phyloP scores from a whole-genome alignment of 2,113 vertebrate genomes.

The Paradoxurus hermaphroditus region DNA sequence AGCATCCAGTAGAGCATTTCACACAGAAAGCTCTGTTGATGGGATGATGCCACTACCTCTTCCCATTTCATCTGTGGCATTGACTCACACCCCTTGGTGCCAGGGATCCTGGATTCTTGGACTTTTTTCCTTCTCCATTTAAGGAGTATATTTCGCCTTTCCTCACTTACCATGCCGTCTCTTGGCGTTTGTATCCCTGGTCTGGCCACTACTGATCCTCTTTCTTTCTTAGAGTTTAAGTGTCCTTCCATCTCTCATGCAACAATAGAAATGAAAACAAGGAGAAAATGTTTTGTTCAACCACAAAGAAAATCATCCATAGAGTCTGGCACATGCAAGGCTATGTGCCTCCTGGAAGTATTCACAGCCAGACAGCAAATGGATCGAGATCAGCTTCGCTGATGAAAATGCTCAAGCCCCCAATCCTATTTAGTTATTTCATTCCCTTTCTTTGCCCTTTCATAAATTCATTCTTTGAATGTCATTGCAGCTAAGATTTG shows the following conservation, averaged over 20 bases:
- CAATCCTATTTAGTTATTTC: background rate
- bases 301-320: background rate
- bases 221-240: background rate
- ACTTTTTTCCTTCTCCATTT: background rate
- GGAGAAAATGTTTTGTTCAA: background rate
- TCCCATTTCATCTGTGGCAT: background rate
- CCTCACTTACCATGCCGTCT: background rate
- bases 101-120: background rate
- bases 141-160: background rate
- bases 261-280: background rate
- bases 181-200: background rate
- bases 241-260: background rate
- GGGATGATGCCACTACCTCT: fast-evolving
- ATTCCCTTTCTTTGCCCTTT: slow-evolving; percentile 40
- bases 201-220: background rate
- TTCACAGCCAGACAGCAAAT: background rate
- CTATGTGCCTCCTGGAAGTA: background rate
- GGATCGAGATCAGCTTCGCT: background rate
- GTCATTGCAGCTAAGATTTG: slow-evolving; percentile 1
- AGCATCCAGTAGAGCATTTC: too few species aligned
- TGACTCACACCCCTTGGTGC: background rate
- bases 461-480: slow-evolving; percentile 44
- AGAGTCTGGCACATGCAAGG: background rate
- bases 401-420: background rate
- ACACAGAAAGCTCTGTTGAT: background rate